These are phyloP conservation scores for Himalopsyche japonica DNA, from an alignment of 2,888 invertebrate genomes.

Conservation along the genomic window DNA sequence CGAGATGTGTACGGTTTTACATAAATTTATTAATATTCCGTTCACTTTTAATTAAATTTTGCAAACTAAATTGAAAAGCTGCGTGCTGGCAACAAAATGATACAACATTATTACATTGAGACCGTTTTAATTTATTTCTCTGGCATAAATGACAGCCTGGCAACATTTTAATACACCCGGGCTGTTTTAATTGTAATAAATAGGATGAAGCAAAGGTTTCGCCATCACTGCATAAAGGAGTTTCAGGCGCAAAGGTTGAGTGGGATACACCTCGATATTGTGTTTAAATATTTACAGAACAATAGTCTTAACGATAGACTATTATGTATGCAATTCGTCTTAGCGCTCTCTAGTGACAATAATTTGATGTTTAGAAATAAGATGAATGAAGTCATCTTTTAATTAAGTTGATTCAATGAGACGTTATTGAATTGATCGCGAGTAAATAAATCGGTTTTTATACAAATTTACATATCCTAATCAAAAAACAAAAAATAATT, in stretches of 20 bases:
- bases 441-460: no score
- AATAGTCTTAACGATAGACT: no score
- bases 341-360: no score
- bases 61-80: not conserved
- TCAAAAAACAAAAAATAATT: no score
- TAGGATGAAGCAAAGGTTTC: not conserved
- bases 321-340: no score
- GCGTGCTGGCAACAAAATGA: not conserved
- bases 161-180: not conserved
- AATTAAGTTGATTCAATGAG: no score
- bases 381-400: no score
- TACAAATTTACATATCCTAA: no score
- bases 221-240: not conserved
- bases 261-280: not conserved
- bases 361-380: no score
- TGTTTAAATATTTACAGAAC: no score
- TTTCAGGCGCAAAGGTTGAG: not conserved
- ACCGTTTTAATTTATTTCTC: slow-evolving; percentile 23
- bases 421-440: no score
- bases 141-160: not conserved
- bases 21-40: not conserved
- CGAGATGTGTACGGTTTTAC: not conserved
- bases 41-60: not conserved
- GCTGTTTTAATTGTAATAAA: not conserved
- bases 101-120: slow-evolving; percentile 21